Evolutionary conservation across 2,888 invertebrate species (phyloP).

Genomic region (Eupsilia transversa): DNA sequence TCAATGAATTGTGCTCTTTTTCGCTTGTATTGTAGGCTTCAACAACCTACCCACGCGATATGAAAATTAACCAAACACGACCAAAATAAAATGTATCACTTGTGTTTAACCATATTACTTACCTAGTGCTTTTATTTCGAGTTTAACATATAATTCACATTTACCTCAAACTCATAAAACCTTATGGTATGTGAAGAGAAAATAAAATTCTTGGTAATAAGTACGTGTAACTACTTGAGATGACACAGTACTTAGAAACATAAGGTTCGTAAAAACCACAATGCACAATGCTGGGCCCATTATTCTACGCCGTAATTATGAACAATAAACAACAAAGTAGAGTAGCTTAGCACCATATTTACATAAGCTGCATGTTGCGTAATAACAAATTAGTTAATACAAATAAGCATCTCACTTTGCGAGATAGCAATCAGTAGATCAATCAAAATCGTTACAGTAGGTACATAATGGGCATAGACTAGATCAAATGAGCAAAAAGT

Average conservation of each 20-base stretch:
- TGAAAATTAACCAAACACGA: background rate
- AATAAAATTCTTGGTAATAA: conserved; percentile 19
- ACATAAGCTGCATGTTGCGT: conserved; percentile 38
- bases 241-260: conserved; percentile 5
- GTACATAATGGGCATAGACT: conserved; percentile 17
- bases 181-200: background rate
- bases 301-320: conserved; percentile 23
- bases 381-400: conserved; percentile 33
- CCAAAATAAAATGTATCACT: background rate
- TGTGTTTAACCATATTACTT: background rate
- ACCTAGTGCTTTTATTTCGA: background rate
- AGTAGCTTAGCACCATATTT: conserved; percentile 28
- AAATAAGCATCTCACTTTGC: conserved; percentile 20
- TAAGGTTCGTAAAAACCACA: conserved; percentile 16
- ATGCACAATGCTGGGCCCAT: conserved; percentile 5
- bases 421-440: conserved; percentile 31
- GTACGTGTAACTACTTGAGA: conserved; percentile 3
- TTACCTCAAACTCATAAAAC: conserved; percentile 7
- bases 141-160: conserved; percentile 9
- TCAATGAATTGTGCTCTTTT: conserved; percentile 35
- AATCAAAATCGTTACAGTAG: conserved; percentile 24
- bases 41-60: background rate
- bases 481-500: conserved; percentile 34
- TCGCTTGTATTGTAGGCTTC: background rate
- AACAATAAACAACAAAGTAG: conserved; percentile 14